Evolutionary conservation across 2,797 vertebrate genomes (phyloP), one percentile per base, ranked within the genome.

Genomic region (Mus caroli): DNA sequence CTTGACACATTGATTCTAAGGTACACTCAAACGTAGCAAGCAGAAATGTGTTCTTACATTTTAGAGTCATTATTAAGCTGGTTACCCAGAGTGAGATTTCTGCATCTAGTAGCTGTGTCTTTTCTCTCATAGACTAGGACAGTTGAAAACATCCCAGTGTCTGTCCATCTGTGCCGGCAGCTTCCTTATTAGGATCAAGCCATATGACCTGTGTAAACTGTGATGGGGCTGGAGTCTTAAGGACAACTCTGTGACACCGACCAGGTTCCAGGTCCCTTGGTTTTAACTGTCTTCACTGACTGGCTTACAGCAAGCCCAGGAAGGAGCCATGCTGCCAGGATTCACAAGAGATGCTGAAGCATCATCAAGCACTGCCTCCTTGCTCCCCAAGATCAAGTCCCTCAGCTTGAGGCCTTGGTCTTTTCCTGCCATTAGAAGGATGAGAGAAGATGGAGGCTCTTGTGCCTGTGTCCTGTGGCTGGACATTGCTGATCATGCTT

Each of bases 51-150:
- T 94, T 46, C 60, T 89, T 93, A 78, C 54, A 31, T 64, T 92
- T 92, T 88, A 96, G 26, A 69, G 93, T 60, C 84, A 13, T 90
- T 93, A 85, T 87, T 85, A 90, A 84, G 62, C 64, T 88, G 17
- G 24, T 62, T 93, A 94, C 67, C 37, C 12, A 88, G 54, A 73
- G 56, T 94, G 34, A 13, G 73, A 75, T 71, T 79, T n/a, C 14
- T 64, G 15, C 62, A 67, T 89, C 77, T 90, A 95, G 34, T 87
- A 78, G 0, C 28, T 90, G 50, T 85, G 73, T 88, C 85, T 84
- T 60, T 43, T 40, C 17, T 94, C 60, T 31, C 46, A n/a, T 60
- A 83, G 73, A 91, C 52, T 31, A 83, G 90, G 17, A 43, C 58
- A 43, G 37, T 64, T 56, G 50, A 64, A 88, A 92, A 50, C 75